Base-by-base conservation (phyloP, 2,797 vertebrate genomes). In the Pygocentrus nattereri region DNA sequence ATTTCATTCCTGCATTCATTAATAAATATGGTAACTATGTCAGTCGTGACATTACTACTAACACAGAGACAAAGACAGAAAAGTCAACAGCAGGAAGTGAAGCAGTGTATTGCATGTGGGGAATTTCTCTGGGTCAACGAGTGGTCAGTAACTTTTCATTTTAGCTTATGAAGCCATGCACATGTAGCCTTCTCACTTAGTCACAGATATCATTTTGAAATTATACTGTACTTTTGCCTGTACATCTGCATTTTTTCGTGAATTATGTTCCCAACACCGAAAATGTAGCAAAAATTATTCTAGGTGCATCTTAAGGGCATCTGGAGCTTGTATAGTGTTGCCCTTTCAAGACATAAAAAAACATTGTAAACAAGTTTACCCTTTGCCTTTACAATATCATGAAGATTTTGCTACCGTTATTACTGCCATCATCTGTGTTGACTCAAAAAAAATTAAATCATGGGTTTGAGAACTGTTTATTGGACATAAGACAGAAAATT, bases 1-100 rank as follows among this genome's bases (percentile, higher is more conserved):
- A 61, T 68, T 79, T 58, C 23, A 50, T 41, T 64, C 72, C 67
- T 72, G 56, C 69, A 15, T 59, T 81, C 52, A 34, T 65, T 65
- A 65, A 81, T 74, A 67, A 69, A 84, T 78, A 56, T 71, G 47
- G 61, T 81, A 84, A 78, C 77, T 78, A 74, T 78, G 74, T 67
- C 75, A 62, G 59, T 23, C 44, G 41, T 68, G 74, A 68, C 54
- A 52, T 68, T 72, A 69, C 82, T 70, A 52, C 71, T 73, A 74
- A 76, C 31, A 31, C 47, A 71, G 50, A 52, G 50, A 52, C 8
- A 71, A 71, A 21, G 69, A 16, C 18, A 38, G 38, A 38, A 23
- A 11, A 38, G 52, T 74, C 12, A 74, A 59, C 72, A 59, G 59
- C 16, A 21, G 34, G 54, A 44, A 25, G 54, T 41, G n/a, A 58